phyloP scores from a whole-genome alignment of 37 sponge, comb jelly and placozoan species.

The Lycopodina hypogea region DNA sequence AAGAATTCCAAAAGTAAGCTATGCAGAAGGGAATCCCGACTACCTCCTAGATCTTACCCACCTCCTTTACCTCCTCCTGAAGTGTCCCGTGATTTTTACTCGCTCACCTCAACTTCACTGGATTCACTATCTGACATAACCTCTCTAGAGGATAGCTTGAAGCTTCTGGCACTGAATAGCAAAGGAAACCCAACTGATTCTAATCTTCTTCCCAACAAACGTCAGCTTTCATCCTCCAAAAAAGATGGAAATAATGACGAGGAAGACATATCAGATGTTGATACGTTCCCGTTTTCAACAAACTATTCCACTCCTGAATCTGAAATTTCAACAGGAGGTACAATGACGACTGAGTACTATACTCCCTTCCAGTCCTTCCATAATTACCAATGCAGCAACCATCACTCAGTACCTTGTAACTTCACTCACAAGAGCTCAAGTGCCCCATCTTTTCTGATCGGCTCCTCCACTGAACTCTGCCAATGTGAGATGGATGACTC shows the following conservation, averaged over 20 bases:
- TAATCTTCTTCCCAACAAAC: too few relatives aligned
- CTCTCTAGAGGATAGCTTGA: neutral
- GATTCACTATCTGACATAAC: neutral
- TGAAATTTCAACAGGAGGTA: too few relatives aligned
- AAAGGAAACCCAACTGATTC: neutral
- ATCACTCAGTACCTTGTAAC: too few relatives aligned
- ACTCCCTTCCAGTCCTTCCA: too few relatives aligned
- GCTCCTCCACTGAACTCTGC: neutral
- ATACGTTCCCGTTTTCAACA: neutral
- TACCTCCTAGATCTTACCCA: neutral
- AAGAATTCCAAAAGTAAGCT: neutral
- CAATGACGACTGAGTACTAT: too few relatives aligned
- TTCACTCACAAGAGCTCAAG: neutral
- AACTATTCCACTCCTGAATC: neutral
- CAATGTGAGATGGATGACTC: neutral
- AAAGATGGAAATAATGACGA: too few relatives aligned
- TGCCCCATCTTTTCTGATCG: conserved; percentile 3
- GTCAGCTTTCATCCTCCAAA: too few relatives aligned
- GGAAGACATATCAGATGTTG: too few relatives aligned
- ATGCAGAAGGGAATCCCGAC: neutral
- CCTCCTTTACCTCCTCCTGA: neutral
- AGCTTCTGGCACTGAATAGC: neutral
- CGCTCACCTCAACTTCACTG: neutral
- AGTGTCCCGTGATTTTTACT: neutral
- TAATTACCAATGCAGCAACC: too few relatives aligned